Evolutionary conservation across 1,140 invertebrate genomes (phyloP).

Genomic region (Camponotus pennsylvanicus): DNA sequence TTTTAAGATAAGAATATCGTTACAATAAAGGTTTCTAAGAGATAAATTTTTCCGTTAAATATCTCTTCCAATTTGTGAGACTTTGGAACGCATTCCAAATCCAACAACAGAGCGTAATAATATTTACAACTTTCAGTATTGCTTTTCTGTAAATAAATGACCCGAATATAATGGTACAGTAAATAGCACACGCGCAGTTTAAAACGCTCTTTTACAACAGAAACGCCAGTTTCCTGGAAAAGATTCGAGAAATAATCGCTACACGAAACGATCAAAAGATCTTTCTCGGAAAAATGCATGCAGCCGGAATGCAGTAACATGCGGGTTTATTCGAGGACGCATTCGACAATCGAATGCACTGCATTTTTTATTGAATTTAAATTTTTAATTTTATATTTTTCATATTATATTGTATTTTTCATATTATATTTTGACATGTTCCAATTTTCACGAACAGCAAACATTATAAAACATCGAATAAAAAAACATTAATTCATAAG

Average conservation of each 20-base stretch:
- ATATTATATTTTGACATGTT: background rate
- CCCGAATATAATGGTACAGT: background rate
- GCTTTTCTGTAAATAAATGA: conserved; percentile 4
- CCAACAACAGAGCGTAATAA: background rate
- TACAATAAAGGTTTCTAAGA: background rate
- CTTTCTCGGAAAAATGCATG: background rate
- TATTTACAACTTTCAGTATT: background rate
- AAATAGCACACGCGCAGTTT: background rate
- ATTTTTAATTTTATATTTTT: too few relatives aligned
- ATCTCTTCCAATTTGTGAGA: background rate
- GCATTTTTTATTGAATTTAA: background rate
- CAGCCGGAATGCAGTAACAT: background rate
- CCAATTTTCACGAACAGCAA: background rate
- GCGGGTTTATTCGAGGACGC: background rate
- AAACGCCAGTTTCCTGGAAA: conserved; percentile 14
- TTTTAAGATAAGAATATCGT: background rate
- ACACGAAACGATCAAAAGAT: background rate
- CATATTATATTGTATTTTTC: background rate
- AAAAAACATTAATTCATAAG: background rate
- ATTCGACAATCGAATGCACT: background rate
- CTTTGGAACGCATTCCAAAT: background rate
- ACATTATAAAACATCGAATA: background rate
- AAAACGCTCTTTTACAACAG: background rate
- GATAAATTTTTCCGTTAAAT: conserved; percentile 17
- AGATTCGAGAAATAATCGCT: conserved; percentile 6